Base-by-base conservation (phyloP, 1,140 invertebrate genomes). In the Cyclargus thomasi region DNA sequence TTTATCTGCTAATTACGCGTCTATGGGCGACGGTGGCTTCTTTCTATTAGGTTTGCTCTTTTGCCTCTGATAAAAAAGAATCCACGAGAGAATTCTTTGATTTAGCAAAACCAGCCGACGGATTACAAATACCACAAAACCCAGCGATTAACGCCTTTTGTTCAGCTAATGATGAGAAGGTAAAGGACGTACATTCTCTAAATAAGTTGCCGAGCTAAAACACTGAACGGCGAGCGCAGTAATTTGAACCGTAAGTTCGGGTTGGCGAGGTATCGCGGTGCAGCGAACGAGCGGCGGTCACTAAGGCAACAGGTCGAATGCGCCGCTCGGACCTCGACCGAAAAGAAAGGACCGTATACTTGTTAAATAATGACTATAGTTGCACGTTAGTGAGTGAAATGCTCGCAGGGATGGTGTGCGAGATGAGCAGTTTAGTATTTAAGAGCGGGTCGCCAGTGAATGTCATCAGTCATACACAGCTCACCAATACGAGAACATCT, bases 351-450 rank as follows among this genome's bases (percentile, higher is more conserved):
- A 89, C 78, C 70, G 83, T 87, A 81, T 83, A 82, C 68, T 78
- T 82, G 80, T 86, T 87, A 84, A 86, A 87, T 87, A 86, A 87
- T 86, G 86, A 87, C 86, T 76, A 89, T 85, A 86, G 86, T 86
- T 82, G 85, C 82, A 83, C 75, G 83, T 78, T 86, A 81, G 81
- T 63, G 70, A 85, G 86, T 89, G 84, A 89, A 89, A 89, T 87
- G 86, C 74, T 80, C 82, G 86, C 83, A 89, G 86, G 86, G 83
- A 84, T 87, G 85, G 83, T 82, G 75, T 80, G 74, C 83, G 83
- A 86, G 86, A 89, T 87, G 86, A 89, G 84, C 84, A 87, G 76
- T 76, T 83, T 83, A 73, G 76, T 89, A 89, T 89, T 87, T 89
- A 89, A 89, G 85, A 84, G 84, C 85, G 83, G 83, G 81, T 81